These are phyloP conservation scores for Grallaria varia DNA, from an alignment of 2,113 vertebrate genomes.

Conservation along the genomic window DNA sequence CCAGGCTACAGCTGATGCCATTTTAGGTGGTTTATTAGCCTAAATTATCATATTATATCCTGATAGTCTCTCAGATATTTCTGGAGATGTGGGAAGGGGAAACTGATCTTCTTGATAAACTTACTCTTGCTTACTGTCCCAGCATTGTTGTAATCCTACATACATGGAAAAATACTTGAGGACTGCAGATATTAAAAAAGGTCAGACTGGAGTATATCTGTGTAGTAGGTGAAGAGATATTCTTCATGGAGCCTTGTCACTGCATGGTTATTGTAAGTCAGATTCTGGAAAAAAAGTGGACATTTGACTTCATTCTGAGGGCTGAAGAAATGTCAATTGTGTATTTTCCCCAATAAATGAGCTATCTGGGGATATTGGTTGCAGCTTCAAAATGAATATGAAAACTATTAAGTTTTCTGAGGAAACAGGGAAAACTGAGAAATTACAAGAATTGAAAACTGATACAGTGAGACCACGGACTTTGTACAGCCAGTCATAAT, in stretches of 20 bases:
- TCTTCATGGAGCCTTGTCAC: neutral
- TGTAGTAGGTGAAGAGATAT: neutral
- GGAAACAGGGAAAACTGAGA: neutral
- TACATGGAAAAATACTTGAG: neutral
- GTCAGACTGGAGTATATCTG: neutral
- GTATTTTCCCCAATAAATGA: neutral
- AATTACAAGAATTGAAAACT: neutral
- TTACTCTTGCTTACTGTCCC: neutral
- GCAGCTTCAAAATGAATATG: neutral
- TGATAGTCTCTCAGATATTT: neutral
- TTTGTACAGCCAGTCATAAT: neutral
- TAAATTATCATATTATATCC: neutral
- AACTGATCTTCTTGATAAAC: neutral
- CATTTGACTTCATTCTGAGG: neutral
- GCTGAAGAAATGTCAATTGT: neutral
- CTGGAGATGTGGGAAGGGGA: neutral
- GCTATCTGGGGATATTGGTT: neutral
- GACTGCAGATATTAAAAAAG: neutral
- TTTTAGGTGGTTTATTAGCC: neutral
- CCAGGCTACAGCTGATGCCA: neutral
- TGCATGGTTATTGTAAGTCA: neutral
- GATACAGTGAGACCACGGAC: neutral
- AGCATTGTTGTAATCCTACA: neutral
- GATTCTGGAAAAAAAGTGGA: neutral
- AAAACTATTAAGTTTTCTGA: neutral